A percentile compares a stretch with the other conserved stretches of the same genome.
phyloP scores from a whole-genome alignment of 2,113 vertebrate species.

The Neotragus moschatus region DNA sequence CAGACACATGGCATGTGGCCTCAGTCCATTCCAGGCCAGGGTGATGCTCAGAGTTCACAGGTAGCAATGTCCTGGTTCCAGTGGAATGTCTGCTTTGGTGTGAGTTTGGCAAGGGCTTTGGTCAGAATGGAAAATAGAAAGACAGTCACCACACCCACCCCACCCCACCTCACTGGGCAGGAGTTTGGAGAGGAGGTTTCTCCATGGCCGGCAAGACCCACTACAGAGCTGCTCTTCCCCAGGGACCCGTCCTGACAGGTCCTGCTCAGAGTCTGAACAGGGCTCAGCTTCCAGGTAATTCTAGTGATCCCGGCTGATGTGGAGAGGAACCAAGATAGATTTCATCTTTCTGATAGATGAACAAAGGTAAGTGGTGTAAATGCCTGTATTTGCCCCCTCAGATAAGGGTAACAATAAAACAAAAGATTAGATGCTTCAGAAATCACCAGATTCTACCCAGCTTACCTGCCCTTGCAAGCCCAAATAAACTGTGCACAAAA shows the following conservation, averaged over 20 bases:
- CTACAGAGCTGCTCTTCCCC: no score
- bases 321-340: neutral
- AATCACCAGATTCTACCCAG: neutral
- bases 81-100: neutral
- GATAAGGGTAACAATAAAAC: neutral
- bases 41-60: neutral
- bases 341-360: no score
- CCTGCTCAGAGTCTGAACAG: neutral
- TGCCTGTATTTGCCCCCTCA: neutral
- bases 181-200: neutral
- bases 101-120: neutral
- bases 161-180: neutral
- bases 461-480: neutral
- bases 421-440: neutral
- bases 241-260: rapidly evolving
- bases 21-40: neutral
- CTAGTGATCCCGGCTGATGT: neutral
- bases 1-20: neutral
- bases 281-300: neutral
- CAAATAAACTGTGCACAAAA: neutral
- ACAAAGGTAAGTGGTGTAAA: neutral
- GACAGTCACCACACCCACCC: neutral
- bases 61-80: no score
- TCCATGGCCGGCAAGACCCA: neutral
- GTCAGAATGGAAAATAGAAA: neutral